Conservation (phyloP, 2,113 vertebrate species). For the Connochaetes taurinus region DNA sequence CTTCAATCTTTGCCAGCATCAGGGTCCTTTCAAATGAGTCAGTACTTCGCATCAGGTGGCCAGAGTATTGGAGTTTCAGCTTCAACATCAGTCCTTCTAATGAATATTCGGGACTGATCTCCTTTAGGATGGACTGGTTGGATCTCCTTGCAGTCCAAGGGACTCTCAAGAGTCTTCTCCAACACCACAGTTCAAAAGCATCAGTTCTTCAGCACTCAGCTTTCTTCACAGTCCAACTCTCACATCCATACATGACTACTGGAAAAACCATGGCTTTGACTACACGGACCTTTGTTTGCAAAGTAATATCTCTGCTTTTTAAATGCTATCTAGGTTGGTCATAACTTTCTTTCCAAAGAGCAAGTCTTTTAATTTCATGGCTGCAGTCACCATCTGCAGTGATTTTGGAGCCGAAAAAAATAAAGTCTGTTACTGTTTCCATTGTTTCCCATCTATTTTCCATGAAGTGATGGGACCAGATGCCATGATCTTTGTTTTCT, state of each 20-base stretch:
- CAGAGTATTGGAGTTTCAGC: neutral
- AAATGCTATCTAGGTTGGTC: neutral
- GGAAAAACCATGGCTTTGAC: neutral
- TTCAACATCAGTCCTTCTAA: neutral
- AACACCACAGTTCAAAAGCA: neutral
- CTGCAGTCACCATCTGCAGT: neutral
- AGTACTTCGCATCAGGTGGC: accelerated
- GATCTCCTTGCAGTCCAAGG: neutral
- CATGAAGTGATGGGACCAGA: neutral
- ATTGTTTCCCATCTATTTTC: neutral
- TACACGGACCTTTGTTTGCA: accelerated
- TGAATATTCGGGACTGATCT: neutral
- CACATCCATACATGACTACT: neutral
- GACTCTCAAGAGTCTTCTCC: neutral
- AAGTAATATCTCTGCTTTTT: neutral
- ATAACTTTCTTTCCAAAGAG: neutral
- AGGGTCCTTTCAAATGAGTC: neutral
- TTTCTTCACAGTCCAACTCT: neutral
- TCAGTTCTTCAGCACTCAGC: accelerated
- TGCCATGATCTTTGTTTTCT: neutral
- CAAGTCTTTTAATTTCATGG: neutral
- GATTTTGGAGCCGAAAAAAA: neutral
- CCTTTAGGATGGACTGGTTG: neutral
- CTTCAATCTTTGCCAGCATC: neutral
- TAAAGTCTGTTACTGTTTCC: neutral